These are phyloP conservation scores for Urocitellus parryii DNA, from an alignment of 2,113 vertebrate genomes.

Conservation along the genomic window DNA sequence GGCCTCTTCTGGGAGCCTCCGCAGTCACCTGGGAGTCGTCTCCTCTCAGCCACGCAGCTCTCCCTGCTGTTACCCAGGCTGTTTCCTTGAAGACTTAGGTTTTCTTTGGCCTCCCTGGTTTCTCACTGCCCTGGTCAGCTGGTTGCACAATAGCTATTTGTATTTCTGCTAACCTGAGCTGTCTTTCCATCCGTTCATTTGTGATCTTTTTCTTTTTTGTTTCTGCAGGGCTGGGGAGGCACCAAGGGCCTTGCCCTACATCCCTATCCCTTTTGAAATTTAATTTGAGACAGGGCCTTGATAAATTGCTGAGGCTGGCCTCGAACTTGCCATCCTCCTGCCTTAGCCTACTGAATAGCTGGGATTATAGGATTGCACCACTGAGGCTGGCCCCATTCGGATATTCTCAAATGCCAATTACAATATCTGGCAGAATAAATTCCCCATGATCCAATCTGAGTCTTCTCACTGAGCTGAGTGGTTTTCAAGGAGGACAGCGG, in stretches of 20 bases:
- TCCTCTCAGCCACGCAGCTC: no score
- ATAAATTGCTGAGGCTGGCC: no score
- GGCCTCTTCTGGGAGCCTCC: background rate
- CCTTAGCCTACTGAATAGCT: no score
- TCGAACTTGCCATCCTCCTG: no score
- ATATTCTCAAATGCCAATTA: background rate
- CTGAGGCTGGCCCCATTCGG: no score
- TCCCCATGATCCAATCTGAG: background rate
- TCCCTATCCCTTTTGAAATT: no score
- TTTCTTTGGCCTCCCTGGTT: background rate
- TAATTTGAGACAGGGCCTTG: no score
- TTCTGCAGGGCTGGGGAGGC: background rate
- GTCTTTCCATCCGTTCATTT: background rate
- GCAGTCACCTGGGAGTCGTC: background rate
- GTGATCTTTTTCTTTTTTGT: no score
- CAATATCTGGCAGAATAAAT: constrained; percentile 19
- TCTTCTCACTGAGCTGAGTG: background rate
- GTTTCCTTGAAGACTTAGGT: background rate
- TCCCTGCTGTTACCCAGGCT: background rate
- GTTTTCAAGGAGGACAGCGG: background rate
- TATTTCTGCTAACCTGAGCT: background rate
- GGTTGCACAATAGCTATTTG: background rate
- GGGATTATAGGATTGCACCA: no score
- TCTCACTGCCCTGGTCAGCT: background rate
- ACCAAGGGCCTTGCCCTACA: background rate